Base-by-base conservation (phyloP, 2,888 invertebrate species). In the Villa cingulata region DNA sequence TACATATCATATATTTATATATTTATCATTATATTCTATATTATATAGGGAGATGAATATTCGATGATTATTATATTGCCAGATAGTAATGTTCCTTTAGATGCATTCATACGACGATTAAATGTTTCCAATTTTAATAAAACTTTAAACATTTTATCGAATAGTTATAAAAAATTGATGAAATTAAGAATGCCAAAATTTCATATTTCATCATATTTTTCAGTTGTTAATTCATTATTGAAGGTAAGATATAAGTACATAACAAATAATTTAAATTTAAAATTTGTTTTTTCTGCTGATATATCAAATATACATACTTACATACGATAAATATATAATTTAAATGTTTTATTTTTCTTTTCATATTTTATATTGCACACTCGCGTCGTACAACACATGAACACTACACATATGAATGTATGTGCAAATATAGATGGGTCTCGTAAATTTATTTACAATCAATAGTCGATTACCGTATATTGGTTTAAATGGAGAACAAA, bases 361-460 rank as follows among this genome's bases (percentile, higher is more conserved):
- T 41, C 43, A 23, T 39, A 48, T 65, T 64, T 39, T 17, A 16
- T n/a, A 15, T 19, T 34, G n/a, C n/a, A n/a, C n/a, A n/a, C n/a
- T n/a, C n/a, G n/a, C n/a, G n/a, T n/a, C n/a, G n/a, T n/a, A n/a
- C n/a, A n/a, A n/a, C n/a, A n/a, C n/a, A n/a, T n/a, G n/a, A n/a
- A n/a, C n/a, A n/a, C n/a, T n/a, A n/a, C n/a, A n/a, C n/a, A n/a
- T n/a, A n/a, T n/a, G n/a, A n/a, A n/a, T n/a, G n/a, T n/a, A n/a
- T n/a, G n/a, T n/a, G n/a, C n/a, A n/a, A n/a, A n/a, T n/a, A 37
- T 63, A 75, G 74, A 61, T 75, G 66, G 73, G 73, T 2, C 51
- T 75, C 6, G 58, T 59, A 15, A 64, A 68, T 37, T 60, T 74
- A 34, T 76, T 76, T 53, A 56, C 63, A 1, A 54, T 58, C 1